Conservation (phyloP, 2,888 invertebrate species). For the Oxyscelio sp. region DNA sequence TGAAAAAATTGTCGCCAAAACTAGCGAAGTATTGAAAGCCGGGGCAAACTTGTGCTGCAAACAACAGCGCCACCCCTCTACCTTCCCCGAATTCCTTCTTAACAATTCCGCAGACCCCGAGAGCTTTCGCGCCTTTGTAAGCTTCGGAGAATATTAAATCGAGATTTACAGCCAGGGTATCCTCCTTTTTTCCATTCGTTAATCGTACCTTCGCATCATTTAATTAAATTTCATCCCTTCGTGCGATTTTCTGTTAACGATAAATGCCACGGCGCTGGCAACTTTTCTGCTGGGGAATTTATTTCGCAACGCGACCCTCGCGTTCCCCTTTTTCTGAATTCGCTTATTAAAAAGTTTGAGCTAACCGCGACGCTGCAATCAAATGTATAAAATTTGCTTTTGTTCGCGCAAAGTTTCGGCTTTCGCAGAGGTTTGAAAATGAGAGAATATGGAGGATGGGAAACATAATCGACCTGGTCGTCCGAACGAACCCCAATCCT, state of each 20-base stretch:
- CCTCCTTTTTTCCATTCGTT: constrained; percentile 42
- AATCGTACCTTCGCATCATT: constrained; percentile 45
- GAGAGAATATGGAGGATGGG: constrained; percentile 46
- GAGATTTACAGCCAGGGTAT: constrained; percentile 48
- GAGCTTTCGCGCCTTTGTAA: constrained; percentile 37
- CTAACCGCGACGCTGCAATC: background rate
- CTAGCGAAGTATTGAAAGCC: constrained; percentile 14
- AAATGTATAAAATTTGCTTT: constrained; percentile 12
- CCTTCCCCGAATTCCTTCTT: constrained; percentile 22
- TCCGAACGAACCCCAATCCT: constrained; percentile 44
- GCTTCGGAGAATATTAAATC: constrained; percentile 55
- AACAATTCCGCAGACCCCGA: constrained; percentile 18
- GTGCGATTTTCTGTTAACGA: constrained; percentile 27
- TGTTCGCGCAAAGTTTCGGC: constrained; percentile 35
- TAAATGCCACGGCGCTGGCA: constrained; percentile 15
- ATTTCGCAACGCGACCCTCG: background rate
- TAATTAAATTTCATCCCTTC: constrained; percentile 66
- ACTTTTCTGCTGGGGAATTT: constrained; percentile 12
- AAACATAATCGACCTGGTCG: constrained; percentile 72
- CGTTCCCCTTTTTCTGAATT: background rate
- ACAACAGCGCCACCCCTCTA: constrained; percentile 63
- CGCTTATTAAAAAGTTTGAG: constrained; percentile 14
- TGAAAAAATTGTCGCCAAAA: background rate
- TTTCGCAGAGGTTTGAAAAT: constrained; percentile 36
- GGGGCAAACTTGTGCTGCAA: constrained; percentile 45